Evolutionary conservation across 2,113 vertebrate species (phyloP).

Genomic region (Ameiurus melas): DNA sequence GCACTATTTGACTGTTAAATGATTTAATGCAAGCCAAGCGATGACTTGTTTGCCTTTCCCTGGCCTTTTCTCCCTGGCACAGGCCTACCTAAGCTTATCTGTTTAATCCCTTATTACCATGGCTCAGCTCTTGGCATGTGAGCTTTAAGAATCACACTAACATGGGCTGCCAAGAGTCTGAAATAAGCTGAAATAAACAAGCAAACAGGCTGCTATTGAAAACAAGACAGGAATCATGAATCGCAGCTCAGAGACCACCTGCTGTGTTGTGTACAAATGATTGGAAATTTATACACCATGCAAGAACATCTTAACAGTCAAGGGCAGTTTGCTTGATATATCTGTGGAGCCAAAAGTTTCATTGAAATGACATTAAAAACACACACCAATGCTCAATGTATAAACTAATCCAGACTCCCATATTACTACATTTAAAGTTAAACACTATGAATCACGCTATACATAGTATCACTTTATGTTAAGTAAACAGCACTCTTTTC

Average conservation of each 20-base stretch:
- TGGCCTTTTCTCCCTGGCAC: slow-evolving; percentile 10
- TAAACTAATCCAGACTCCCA: neutral
- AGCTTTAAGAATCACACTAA: slow-evolving; percentile 62
- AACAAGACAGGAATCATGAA: slow-evolving; percentile 34
- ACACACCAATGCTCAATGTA: neutral
- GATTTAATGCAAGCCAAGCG: neutral
- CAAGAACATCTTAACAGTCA: neutral
- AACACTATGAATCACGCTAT: neutral
- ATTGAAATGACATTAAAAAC: neutral
- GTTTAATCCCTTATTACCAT: slow-evolving; percentile 57
- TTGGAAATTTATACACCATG: neutral
- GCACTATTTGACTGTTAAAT: slow-evolving; percentile 35
- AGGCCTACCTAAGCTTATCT: neutral
- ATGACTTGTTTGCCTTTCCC: slow-evolving; percentile 29
- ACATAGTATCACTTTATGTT: neutral
- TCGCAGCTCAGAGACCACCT: neutral
- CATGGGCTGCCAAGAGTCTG: slow-evolving; percentile 55
- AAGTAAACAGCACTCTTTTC: slow-evolving; percentile 8
- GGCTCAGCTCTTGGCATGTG: slow-evolving; percentile 53
- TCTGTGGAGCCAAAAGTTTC: neutral
- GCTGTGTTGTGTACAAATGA: neutral
- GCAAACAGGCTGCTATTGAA: slow-evolving; percentile 38
- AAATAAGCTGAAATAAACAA: slow-evolving; percentile 58
- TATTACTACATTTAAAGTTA: neutral
- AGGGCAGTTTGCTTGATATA: too few relatives aligned